A percentile compares a stretch with the other conserved stretches of the same genome.
Conservation (phyloP, 2,888 invertebrate genomes). For the Pherbina coryleti region DNA sequence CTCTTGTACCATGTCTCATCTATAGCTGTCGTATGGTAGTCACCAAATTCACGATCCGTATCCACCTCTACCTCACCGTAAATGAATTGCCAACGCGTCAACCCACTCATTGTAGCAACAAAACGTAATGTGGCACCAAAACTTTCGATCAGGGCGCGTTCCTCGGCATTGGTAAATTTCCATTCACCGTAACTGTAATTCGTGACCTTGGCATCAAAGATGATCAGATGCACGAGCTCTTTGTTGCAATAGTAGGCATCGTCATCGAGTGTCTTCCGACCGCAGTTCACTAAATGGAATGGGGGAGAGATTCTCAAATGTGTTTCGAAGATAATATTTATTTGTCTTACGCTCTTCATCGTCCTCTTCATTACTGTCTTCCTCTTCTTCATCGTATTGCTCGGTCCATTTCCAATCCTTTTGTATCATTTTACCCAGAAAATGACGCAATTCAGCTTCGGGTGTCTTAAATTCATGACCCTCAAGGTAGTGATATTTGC, state of each 20-base stretch:
- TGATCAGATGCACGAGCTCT: conserved; percentile 85
- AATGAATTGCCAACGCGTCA: conserved; percentile 88
- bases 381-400: conserved; percentile 71
- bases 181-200: conserved; percentile 74
- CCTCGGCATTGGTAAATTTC: conserved; percentile 71
- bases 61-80: conserved; percentile 73
- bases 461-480: conserved; percentile 81
- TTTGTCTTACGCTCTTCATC: conserved; percentile 60
- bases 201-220: conserved; percentile 86
- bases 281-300: conserved; percentile 74
- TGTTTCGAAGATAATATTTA: background rate
- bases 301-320: background rate
- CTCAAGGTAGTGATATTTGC: conserved; percentile 86
- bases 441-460: conserved; percentile 82
- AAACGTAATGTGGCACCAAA: conserved; percentile 85
- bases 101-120: conserved; percentile 89
- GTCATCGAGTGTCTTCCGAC: conserved; percentile 74
- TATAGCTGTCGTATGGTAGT: conserved; percentile 80
- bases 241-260: conserved; percentile 87
- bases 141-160: conserved; percentile 73
- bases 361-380: conserved; percentile 57
- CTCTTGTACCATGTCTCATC: conserved; percentile 94
- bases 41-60: conserved; percentile 78
- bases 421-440: conserved; percentile 77
- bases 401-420: conserved; percentile 76